phyloP scores from a whole-genome alignment of 2,888 invertebrate genomes.

The Phyto melanocephala region DNA sequence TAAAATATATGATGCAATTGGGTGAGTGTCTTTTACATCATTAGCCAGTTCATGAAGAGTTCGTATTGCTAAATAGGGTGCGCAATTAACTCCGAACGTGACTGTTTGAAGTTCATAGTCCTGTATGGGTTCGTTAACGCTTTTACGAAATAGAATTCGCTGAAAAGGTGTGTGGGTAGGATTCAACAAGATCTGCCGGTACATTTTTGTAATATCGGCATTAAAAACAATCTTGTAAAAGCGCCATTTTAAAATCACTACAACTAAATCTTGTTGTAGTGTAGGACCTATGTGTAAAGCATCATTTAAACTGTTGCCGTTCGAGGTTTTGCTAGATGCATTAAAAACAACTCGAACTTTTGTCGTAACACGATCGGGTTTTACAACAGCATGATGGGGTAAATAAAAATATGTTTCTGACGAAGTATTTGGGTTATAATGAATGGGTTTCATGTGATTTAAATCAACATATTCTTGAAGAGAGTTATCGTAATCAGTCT shows the following conservation, averaged over 20 bases:
- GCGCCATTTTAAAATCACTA: slow-evolving; percentile 7
- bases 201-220: slow-evolving; percentile 39
- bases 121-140: not conserved
- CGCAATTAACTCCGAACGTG: slow-evolving; percentile 5
- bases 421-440: not conserved
- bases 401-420: not conserved
- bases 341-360: slow-evolving; percentile 24
- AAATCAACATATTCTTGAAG: slow-evolving; percentile 5
- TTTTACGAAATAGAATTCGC: not conserved
- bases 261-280: slow-evolving; percentile 2
- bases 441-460: slow-evolving; percentile 1
- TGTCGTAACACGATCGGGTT: not conserved
- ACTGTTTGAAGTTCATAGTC: slow-evolving; percentile 5
- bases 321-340: not conserved
- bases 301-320: not conserved
- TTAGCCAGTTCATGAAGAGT: not conserved
- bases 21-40: not conserved
- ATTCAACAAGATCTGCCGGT: slow-evolving; percentile 15
- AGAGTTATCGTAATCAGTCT: not conserved
- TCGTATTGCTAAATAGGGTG: not conserved
- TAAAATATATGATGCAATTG: not conserved
- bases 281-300: not conserved
- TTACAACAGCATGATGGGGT: slow-evolving; percentile 26
- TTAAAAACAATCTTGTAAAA: slow-evolving; percentile 17
- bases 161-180: slow-evolving; percentile 7